Evolutionary conservation across 2,113 vertebrate species (phyloP), one percentile per base, ranked within the genome.

Genomic region (Rynchops niger): DNA sequence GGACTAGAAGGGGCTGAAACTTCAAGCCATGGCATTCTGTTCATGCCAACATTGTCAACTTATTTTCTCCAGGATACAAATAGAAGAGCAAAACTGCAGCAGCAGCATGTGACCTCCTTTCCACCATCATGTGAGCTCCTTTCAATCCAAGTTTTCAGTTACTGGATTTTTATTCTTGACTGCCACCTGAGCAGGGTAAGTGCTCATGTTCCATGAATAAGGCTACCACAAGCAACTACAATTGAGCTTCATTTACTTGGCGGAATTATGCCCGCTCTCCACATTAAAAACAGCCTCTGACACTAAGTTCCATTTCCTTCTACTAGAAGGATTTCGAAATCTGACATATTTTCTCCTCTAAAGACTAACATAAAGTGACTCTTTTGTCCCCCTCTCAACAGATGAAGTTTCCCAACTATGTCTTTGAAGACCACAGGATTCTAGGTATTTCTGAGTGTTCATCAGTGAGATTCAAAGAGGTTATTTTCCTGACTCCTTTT

Each of bases 51-150:
- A 4, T 1, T 49, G 12, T 7, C 20, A 77, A 29, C 2, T 1
- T 4, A 25, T 65, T 55, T 82, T 55, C 38, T 73, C 11, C 16
- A 69, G 13, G 4, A 34, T 34, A 19, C 9, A 78, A 45, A 71
- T 0, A 66, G 53, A 69, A n/a, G 13, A 73, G 43, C 9, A 88
- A 72, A 63, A 8, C 15, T 82, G 65, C 65, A 85, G 53, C 11
- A 85, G 53, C 11, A 40, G 22, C 27, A 40, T 0, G 0, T 14
- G 59, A 13, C 13, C 25, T 45, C 66, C 40, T 45, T 61, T 40
- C 29, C n/a, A 27, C 23, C 32, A 10, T 2, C 40, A 29, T 1
- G 2, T 9, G 36, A 49, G 17, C 12, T 40, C 23, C 55, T 70
- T 26, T 12, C 45, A 40, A 19, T 3, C 11, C 16, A 34, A 27